Evolutionary conservation across 2,113 vertebrate genomes (phyloP).

Genomic region (Himantopus leucocephalus): DNA sequence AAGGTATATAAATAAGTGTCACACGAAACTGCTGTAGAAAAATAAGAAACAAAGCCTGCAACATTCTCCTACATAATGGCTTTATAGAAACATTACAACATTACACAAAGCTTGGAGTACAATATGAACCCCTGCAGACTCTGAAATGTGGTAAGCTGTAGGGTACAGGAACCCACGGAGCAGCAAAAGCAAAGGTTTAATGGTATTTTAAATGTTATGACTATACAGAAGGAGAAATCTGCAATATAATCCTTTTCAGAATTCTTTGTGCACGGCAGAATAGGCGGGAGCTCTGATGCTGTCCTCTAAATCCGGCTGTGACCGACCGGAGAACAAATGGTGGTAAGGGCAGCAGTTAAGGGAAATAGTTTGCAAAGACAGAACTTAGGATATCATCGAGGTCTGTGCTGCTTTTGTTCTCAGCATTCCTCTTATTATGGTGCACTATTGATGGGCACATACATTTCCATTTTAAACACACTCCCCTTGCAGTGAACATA

Average conservation of each 20-base stretch:
- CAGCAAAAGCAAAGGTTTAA: conserved; percentile 70
- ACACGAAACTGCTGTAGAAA: conserved; percentile 39
- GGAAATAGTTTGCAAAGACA: not conserved
- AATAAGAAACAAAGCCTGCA: conserved; percentile 53
- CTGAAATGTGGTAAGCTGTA: conserved; percentile 72
- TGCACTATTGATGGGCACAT: accelerated
- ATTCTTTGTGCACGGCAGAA: not conserved
- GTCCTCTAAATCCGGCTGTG: not conserved
- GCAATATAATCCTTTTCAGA: conserved; percentile 55
- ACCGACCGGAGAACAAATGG: not conserved
- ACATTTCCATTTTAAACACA: not conserved
- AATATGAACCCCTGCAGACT: conserved; percentile 68
- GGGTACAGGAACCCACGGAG: conserved; percentile 65
- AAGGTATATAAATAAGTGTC: conserved; percentile 70
- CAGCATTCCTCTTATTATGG: not conserved
- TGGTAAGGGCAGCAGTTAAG: not conserved
- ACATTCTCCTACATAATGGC: conserved; percentile 19
- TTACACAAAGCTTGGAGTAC: conserved; percentile 32
- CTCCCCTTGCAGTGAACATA: not conserved
- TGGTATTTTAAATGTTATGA: conserved; percentile 77
- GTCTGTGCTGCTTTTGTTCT: not conserved
- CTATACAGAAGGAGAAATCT: conserved; percentile 62
- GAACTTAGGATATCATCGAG: not conserved
- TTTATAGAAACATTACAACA: conserved; percentile 37
- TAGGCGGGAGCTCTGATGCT: not conserved